Percentiles rank a stretch among this genome's conserved stretches.
phyloP scores from a whole-genome alignment of 30 jellyfish, hydroid and myxozoan species.

The Hydractinia echinata region DNA sequence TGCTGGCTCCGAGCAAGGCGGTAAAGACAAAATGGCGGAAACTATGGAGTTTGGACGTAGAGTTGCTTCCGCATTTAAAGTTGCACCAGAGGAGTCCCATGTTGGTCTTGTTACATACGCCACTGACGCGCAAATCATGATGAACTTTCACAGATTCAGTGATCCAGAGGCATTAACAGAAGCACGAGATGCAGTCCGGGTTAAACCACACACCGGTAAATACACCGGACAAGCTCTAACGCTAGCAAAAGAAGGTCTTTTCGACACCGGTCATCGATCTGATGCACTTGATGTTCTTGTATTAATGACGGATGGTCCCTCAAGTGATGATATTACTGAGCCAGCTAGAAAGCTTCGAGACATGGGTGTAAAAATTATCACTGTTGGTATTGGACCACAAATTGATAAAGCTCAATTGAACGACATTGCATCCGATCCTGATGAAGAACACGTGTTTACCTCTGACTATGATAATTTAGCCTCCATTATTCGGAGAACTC shows the following conservation, averaged over 20 bases:
- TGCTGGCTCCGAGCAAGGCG: slow-evolving; percentile 98
- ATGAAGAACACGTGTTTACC: slow-evolving; percentile 85
- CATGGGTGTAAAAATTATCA: slow-evolving; percentile 86
- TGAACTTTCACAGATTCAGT: slow-evolving; percentile 75
- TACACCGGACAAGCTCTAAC: slow-evolving; percentile 91
- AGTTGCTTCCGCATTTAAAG: slow-evolving; percentile 90
- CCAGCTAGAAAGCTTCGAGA: slow-evolving; percentile 90
- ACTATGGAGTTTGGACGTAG: slow-evolving; percentile 93
- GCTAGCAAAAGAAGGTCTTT: slow-evolving; percentile 81
- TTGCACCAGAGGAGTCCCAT: slow-evolving; percentile 85
- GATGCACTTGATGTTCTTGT: slow-evolving; percentile 89
- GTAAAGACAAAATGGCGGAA: slow-evolving; percentile 96
- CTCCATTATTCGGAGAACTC: slow-evolving; percentile 79
- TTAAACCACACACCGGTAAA: slow-evolving; percentile 86
- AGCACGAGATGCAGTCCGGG: slow-evolving; percentile 91
- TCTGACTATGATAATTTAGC: slow-evolving; percentile 82
- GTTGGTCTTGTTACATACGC: slow-evolving; percentile 86
- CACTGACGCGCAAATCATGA: slow-evolving; percentile 95
- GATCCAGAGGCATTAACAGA: slow-evolving; percentile 86
- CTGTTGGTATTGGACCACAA: slow-evolving; percentile 88
- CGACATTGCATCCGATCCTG: slow-evolving; percentile 92
- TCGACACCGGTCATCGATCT: slow-evolving; percentile 75
- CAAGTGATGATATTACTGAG: slow-evolving; percentile 79
- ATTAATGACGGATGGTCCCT: slow-evolving; percentile 84
- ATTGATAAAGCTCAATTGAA: slow-evolving; percentile 70